phyloP scores from a whole-genome alignment of 2,888 invertebrate genomes.

The Ornithoptera alexandrae region DNA sequence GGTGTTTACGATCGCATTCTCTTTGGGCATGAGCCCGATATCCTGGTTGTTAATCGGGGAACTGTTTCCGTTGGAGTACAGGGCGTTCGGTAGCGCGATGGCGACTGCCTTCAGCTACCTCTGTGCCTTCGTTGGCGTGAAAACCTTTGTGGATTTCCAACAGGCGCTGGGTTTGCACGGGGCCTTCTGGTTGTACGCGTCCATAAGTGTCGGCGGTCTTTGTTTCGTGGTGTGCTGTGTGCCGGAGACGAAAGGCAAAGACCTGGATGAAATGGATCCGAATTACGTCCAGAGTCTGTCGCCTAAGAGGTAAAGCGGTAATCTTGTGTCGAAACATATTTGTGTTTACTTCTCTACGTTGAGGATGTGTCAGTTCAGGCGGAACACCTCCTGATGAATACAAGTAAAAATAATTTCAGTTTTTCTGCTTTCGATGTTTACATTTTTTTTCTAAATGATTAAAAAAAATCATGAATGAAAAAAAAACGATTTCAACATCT shows the following conservation, averaged over 20 bases:
- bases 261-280: conserved; percentile 92
- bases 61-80: conserved; percentile 89
- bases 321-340: conserved; percentile 18
- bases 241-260: conserved; percentile 94
- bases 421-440: too few relatives aligned
- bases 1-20: conserved; percentile 91
- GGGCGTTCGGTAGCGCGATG: conserved; percentile 92
- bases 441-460: too few relatives aligned
- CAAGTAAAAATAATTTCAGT: too few relatives aligned
- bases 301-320: conserved; percentile 62
- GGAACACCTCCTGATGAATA: too few relatives aligned
- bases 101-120: conserved; percentile 92
- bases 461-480: too few relatives aligned
- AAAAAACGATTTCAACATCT: too few relatives aligned
- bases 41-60: conserved; percentile 92
- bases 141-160: conserved; percentile 91
- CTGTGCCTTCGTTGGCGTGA: conserved; percentile 91
- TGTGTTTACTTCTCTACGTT: neutral
- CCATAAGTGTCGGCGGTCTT: conserved; percentile 88
- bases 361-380: too few relatives aligned
- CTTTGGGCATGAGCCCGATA: conserved; percentile 93
- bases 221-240: conserved; percentile 92
- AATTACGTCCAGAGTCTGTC: conserved; percentile 79
- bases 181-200: conserved; percentile 93
- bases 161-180: conserved; percentile 87